Evolutionary conservation across 2,888 invertebrate species (phyloP).

Genomic region (Phrixothrix hirtus): DNA sequence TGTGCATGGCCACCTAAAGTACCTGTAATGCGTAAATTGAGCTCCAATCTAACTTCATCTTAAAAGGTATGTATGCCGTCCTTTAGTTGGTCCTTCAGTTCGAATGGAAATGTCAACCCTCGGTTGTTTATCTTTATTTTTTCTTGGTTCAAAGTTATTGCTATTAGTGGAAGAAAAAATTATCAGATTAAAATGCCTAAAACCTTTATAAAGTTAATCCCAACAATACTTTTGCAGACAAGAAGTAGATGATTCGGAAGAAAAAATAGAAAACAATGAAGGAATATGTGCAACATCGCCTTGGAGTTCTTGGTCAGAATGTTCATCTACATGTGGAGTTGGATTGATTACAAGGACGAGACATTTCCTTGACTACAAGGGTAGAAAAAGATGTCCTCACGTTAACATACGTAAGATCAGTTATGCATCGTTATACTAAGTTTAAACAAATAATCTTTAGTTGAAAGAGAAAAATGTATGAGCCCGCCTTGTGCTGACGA

Average conservation of each 20-base stretch:
- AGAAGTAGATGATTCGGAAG: conserved; percentile 34
- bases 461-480: conserved; percentile 83
- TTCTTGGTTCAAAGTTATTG: no score
- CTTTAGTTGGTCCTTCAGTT: no score
- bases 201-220: no score
- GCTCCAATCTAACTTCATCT: no score
- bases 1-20: no score
- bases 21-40: no score
- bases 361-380: conserved; percentile 73
- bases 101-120: no score
- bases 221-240: conserved; percentile 8
- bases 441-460: conserved; percentile 46
- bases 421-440: not conserved
- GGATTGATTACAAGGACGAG: conserved; percentile 77
- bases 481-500: conserved; percentile 66
- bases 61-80: no score
- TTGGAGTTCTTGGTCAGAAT: conserved; percentile 84
- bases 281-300: conserved; percentile 69
- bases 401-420: conserved; percentile 65
- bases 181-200: conserved; percentile 4
- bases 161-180: no score
- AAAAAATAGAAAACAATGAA: conserved; percentile 45
- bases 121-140: no score
- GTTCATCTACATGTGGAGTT: conserved; percentile 82
- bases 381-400: conserved; percentile 80